Evolutionary conservation across 2,888 invertebrate species (phyloP).

Genomic region (Gastrophysa polygoni): DNA sequence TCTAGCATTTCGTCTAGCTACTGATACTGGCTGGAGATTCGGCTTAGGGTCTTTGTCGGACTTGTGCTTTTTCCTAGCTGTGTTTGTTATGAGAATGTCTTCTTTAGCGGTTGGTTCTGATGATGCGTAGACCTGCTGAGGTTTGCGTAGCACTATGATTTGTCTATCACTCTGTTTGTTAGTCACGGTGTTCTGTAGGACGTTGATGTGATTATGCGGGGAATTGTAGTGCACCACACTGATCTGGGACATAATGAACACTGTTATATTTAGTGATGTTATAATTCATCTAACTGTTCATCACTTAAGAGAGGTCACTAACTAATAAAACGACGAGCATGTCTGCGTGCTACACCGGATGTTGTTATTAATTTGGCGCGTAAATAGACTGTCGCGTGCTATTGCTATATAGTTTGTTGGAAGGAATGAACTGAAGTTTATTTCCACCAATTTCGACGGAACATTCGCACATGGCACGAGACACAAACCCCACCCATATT

Average conservation of each 20-base stretch:
- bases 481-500: slow-evolving; percentile 56
- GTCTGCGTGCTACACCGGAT: slow-evolving; percentile 40
- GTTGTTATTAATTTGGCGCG: slow-evolving; percentile 47
- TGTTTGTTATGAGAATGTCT: slow-evolving; percentile 51
- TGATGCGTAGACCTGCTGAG: slow-evolving; percentile 58
- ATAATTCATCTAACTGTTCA: slow-evolving; percentile 12
- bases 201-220: slow-evolving; percentile 66
- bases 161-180: slow-evolving; percentile 61
- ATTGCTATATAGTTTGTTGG: slow-evolving; percentile 40
- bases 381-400: slow-evolving; percentile 52
- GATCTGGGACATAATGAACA: slow-evolving; percentile 53
- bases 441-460: slow-evolving; percentile 50
- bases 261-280: background rate
- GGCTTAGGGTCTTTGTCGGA: slow-evolving; percentile 42
- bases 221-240: slow-evolving; percentile 67
- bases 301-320: slow-evolving; percentile 32
- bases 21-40: slow-evolving; percentile 76
- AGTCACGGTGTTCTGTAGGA: slow-evolving; percentile 68
- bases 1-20: slow-evolving; percentile 87
- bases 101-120: slow-evolving; percentile 47
- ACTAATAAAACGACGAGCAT: slow-evolving; percentile 23
- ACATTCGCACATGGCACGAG: slow-evolving; percentile 58
- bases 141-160: slow-evolving; percentile 64
- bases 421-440: slow-evolving; percentile 47
- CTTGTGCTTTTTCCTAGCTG: slow-evolving; percentile 48